phyloP scores from a whole-genome alignment of 2,888 invertebrate genomes.

The Cenopis cana region DNA sequence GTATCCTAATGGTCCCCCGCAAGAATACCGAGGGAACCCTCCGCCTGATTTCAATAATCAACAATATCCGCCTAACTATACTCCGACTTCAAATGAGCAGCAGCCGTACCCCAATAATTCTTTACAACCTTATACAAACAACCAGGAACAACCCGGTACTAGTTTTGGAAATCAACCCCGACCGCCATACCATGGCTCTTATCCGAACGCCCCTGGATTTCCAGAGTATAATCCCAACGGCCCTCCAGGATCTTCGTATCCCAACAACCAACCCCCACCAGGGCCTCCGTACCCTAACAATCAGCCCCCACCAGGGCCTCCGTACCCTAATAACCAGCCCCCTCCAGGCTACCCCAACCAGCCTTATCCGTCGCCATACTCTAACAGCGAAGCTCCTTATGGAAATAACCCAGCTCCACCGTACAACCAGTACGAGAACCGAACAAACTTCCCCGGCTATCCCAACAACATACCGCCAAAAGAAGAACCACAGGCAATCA shows the following conservation, averaged over 20 bases:
- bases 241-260: slow-evolving; percentile 51
- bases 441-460: slow-evolving; percentile 67
- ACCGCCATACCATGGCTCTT: slow-evolving; percentile 64
- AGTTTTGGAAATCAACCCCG: slow-evolving; percentile 67
- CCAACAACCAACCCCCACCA: slow-evolving; percentile 43
- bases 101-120: slow-evolving; percentile 66
- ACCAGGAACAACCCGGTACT: slow-evolving; percentile 57
- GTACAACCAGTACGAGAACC: slow-evolving; percentile 71
- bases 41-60: slow-evolving; percentile 66
- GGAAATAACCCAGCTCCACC: slow-evolving; percentile 59
- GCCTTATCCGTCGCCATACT: slow-evolving; percentile 64
- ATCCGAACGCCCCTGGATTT: slow-evolving; percentile 62
- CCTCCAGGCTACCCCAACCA: slow-evolving; percentile 62
- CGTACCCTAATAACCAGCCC: slow-evolving; percentile 61
- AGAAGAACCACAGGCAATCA: slow-evolving; percentile 32
- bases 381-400: slow-evolving; percentile 59
- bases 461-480: slow-evolving; percentile 62
- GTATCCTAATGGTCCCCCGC: slow-evolving; percentile 70
- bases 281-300: slow-evolving; percentile 57
- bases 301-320: slow-evolving; percentile 50
- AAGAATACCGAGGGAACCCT: slow-evolving; percentile 65
- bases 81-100: slow-evolving; percentile 60
- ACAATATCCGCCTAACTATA: slow-evolving; percentile 71
- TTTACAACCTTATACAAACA: slow-evolving; percentile 66
- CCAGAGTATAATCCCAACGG: slow-evolving; percentile 67